Evolutionary conservation across 2,797 vertebrate genomes (phyloP).

Genomic region (Danio aesculapii): DNA sequence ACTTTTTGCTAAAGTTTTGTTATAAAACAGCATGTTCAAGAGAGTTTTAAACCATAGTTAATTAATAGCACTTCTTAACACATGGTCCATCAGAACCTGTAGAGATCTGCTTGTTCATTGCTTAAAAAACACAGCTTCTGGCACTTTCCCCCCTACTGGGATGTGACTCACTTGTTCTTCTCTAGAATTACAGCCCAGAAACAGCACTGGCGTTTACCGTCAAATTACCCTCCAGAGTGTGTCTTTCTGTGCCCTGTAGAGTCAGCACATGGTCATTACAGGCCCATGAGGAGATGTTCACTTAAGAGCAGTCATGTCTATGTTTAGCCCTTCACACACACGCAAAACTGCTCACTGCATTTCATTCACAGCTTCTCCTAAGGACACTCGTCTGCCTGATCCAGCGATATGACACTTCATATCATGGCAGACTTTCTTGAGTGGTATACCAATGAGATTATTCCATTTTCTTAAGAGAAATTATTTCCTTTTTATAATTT

Average conservation of each 20-base stretch:
- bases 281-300: slow-evolving; percentile 42
- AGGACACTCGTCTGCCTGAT: not conserved
- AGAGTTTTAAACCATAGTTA: too few species aligned
- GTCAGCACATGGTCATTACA: slow-evolving; percentile 46
- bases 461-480: too few species aligned
- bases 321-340: slow-evolving; percentile 42
- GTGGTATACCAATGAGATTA: too few species aligned
- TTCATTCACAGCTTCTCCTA: slow-evolving; percentile 21
- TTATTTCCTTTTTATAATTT: too few species aligned
- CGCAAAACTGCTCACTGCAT: not conserved
- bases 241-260: slow-evolving; percentile 8
- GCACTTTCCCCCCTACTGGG: slow-evolving; percentile 40
- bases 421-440: too few species aligned
- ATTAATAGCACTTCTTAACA: too few species aligned
- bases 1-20: too few species aligned
- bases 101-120: too few species aligned
- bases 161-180: slow-evolving; percentile 45
- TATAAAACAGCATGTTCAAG: too few species aligned
- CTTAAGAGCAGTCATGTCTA: slow-evolving; percentile 20
- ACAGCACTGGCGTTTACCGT: slow-evolving; percentile 46
- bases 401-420: not conserved
- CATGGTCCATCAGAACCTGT: too few species aligned
- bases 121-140: slow-evolving; percentile 4
- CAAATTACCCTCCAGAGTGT: slow-evolving; percentile 35
- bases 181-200: slow-evolving; percentile 49